Evolutionary conservation across 2,797 vertebrate genomes (phyloP).

Genomic region (Arctocebus calabarensis): DNA sequence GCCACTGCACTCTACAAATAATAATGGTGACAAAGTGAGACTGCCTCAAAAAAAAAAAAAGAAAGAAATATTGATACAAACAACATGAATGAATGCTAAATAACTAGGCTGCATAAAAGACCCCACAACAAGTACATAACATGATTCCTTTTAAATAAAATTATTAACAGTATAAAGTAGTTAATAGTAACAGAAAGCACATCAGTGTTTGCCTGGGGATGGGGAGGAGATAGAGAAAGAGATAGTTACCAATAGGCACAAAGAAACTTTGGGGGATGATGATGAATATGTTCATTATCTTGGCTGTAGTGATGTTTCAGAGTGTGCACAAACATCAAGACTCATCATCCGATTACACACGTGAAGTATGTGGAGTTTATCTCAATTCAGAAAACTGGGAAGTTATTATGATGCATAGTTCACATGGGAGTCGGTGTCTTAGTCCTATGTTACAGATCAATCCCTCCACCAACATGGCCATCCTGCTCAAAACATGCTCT

Average conservation of each 20-base stretch:
- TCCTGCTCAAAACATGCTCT: neutral
- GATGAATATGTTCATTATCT: neutral
- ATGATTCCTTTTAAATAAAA: conserved; percentile 48
- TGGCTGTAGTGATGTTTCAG: neutral
- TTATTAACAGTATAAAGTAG: conserved; percentile 13
- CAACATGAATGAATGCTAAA: neutral
- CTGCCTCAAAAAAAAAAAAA: too few species aligned
- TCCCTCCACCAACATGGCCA: neutral
- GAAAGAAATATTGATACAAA: neutral
- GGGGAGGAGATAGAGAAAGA: neutral
- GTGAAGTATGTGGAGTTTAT: neutral
- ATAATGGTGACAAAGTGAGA: too few species aligned
- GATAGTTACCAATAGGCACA: neutral
- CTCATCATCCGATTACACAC: neutral
- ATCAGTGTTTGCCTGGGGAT: neutral
- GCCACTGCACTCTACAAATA: too few species aligned
- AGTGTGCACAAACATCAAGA: neutral
- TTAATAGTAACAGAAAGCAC: neutral
- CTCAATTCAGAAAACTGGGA: neutral
- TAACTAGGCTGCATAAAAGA: neutral
- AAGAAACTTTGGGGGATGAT: neutral
- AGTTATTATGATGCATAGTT: neutral
- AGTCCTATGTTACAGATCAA: neutral
- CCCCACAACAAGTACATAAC: neutral
- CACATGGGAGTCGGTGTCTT: neutral